Evolutionary conservation across 2,888 invertebrate species (phyloP).

Genomic region (Phaonia tiefii): DNA sequence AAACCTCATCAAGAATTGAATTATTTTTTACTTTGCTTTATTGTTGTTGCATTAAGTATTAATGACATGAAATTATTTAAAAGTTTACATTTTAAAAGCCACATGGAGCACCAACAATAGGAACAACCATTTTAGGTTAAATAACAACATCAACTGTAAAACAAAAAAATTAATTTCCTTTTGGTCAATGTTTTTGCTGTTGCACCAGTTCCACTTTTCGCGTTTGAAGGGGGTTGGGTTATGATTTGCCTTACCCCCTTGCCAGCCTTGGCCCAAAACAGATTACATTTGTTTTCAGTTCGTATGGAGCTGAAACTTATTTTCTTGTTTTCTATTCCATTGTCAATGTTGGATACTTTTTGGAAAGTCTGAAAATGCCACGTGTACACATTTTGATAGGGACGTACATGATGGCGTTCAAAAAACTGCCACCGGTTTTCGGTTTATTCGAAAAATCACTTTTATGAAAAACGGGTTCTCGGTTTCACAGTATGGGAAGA

Average conservation of each 20-base stretch:
- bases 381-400: too few relatives aligned
- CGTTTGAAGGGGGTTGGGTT: not conserved
- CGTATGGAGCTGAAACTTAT: not conserved
- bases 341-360: not conserved
- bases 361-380: not conserved
- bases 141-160: not conserved
- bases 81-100: not conserved
- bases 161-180: slow-evolving; percentile 12
- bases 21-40: slow-evolving; percentile 13
- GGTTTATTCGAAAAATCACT: too few relatives aligned
- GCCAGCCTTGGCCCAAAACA: slow-evolving; percentile 1
- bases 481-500: too few relatives aligned
- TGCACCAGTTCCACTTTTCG: not conserved
- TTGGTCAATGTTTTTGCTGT: not conserved
- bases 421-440: too few relatives aligned
- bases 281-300: not conserved
- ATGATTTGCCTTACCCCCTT: not conserved
- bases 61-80: not conserved
- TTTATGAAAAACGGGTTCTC: too few relatives aligned
- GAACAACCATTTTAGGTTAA: slow-evolving; percentile 1
- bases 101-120: not conserved
- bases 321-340: not conserved
- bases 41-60: slow-evolving; percentile 1
- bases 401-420: too few relatives aligned
- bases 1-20: slow-evolving; percentile 6